Base-by-base conservation (phyloP, 2,888 invertebrate species). In the Cosmia trapezina region DNA sequence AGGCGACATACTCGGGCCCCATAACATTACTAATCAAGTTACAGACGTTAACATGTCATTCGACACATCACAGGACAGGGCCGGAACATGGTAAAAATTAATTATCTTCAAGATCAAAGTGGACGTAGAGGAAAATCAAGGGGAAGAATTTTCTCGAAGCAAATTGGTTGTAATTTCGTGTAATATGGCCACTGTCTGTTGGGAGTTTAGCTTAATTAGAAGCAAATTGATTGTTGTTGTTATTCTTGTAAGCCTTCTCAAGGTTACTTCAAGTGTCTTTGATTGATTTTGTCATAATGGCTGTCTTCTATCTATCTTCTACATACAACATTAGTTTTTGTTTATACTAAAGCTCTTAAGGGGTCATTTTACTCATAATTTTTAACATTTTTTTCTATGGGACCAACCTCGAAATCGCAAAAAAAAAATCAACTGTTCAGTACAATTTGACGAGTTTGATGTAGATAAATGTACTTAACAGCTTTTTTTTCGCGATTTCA, bases 21-120 rank as follows among this genome's bases (percentile, higher is more conserved):
- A 76, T 78, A 76, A 66, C 43, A 22, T 70, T 62, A 22, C 72
- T 76, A 84, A 84, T 82, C 76, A 78, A 76, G 73, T 47, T 41
- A 47, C 57, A 56, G 49, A 60, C 51, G 70, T 73, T 78, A 73
- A 72, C 76, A 68, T 47, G 28, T 54, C 43, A 65, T 60, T 77
- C 45, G 68, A 75, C 64, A 74, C 56, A 49, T 54, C 57, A 12
- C 56, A 66, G 14, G 37, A 53, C 54, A 51, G 14, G 53, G n/a
- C 41, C 12, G n/a, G 63, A 49, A 60, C 67, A 73, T 54, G 60
- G 54, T 54, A 53, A 56, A 47, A 83, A 81, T 71, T 68, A 81
- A 78, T 80, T 75, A 65, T 80, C 53, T 59, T 14, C 57, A 62
- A 65, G 75, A 60, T 60, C 53, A 47, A 70, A 60, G 54, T 63